phyloP scores from a whole-genome alignment of 2,797 vertebrate genomes.

The Microctenopoma stevenorrisi region DNA sequence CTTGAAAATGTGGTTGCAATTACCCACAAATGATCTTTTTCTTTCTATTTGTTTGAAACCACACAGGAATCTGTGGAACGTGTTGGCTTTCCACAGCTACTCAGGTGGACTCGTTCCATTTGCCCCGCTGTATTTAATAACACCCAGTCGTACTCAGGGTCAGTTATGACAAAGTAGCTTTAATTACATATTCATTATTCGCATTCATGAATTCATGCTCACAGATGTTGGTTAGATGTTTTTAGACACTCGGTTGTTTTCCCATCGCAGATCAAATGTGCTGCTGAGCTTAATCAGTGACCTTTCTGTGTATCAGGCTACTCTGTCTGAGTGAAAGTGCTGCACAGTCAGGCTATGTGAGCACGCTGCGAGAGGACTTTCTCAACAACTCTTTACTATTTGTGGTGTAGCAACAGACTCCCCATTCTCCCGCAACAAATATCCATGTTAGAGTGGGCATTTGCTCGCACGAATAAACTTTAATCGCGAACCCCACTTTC shows the following conservation, averaged over 20 bases:
- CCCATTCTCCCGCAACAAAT: constrained; percentile 40
- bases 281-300: background rate
- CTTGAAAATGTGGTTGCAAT: constrained; percentile 69
- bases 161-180: constrained; percentile 7
- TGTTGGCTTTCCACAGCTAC: constrained; percentile 45
- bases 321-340: constrained; percentile 16
- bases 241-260: background rate
- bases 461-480: constrained; percentile 18
- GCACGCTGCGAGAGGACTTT: constrained; percentile 25
- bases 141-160: constrained; percentile 41
- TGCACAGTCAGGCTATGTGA: constrained; percentile 25
- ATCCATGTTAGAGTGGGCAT: constrained; percentile 32
- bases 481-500: constrained; percentile 17
- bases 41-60: constrained; percentile 8
- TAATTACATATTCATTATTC: background rate
- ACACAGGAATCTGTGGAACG: constrained; percentile 69
- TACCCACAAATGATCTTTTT: constrained; percentile 53
- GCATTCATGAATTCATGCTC: too few species aligned
- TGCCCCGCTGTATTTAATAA: constrained; percentile 45
- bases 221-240: too few species aligned
- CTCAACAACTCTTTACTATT: constrained; percentile 70
- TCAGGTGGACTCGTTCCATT: constrained; percentile 55
- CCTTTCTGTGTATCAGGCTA: constrained; percentile 11
- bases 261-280: background rate
- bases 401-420: constrained; percentile 49